Evolutionary conservation across 2,888 invertebrate genomes (phyloP).

Genomic region (Cerastis leucographa): DNA sequence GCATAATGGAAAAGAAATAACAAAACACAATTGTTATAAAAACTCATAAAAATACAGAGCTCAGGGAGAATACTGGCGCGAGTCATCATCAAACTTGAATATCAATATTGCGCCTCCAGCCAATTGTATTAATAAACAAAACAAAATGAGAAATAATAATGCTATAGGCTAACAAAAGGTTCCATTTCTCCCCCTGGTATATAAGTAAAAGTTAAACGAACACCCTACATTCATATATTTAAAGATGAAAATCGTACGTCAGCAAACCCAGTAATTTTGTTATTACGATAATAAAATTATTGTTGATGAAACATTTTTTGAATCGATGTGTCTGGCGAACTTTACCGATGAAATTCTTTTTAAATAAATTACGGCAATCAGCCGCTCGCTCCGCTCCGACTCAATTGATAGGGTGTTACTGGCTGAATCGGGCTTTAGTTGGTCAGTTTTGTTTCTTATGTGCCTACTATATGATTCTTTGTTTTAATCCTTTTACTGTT

Average conservation of each 20-base stretch:
- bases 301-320: conserved; percentile 91
- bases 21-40: conserved; percentile 84
- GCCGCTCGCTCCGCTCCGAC: conserved; percentile 80
- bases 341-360: conserved; percentile 88
- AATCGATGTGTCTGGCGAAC: conserved; percentile 89
- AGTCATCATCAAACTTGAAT: conserved; percentile 91
- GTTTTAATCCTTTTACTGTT: conserved; percentile 53
- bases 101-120: conserved; percentile 91
- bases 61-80: conserved; percentile 84
- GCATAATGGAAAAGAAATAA: conserved; percentile 78
- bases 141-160: conserved; percentile 91
- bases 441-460: conserved; percentile 68
- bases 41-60: conserved; percentile 87
- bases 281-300: conserved; percentile 91
- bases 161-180: conserved; percentile 91
- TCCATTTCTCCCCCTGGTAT: conserved; percentile 90
- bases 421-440: conserved; percentile 75
- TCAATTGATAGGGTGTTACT: conserved; percentile 88
- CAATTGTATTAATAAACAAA: conserved; percentile 91
- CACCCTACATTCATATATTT: conserved; percentile 80
- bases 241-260: conserved; percentile 85
- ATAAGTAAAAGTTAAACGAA: conserved; percentile 81
- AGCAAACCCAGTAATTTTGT: conserved; percentile 89
- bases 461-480: conserved; percentile 49
- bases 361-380: conserved; percentile 90